Conservation (phyloP, 2,888 invertebrate species). For the Diaprepes abbreviatus region DNA sequence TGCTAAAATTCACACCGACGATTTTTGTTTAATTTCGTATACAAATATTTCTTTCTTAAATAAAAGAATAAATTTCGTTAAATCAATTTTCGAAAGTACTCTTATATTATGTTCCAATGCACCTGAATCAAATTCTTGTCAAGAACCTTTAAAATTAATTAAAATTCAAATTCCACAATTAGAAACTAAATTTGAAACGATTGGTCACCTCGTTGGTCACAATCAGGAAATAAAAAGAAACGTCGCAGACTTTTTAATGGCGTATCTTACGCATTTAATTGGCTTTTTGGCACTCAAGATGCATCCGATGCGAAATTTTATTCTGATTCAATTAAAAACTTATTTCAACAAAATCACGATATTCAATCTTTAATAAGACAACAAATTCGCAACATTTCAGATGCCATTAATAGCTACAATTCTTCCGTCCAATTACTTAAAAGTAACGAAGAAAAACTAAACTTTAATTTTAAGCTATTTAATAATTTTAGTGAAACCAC, state of each 20-base stretch:
- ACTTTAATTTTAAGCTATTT: conserved; percentile 7
- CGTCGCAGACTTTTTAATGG: conserved; percentile 42
- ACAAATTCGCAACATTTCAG: too few relatives aligned
- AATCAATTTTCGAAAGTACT: neutral
- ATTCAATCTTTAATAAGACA: conserved; percentile 21
- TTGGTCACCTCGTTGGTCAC: too few relatives aligned
- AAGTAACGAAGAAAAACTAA: neutral
- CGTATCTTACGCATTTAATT: conserved; percentile 47
- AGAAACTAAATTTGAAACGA: conserved; percentile 6
- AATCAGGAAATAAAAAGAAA: too few relatives aligned
- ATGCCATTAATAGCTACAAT: conserved; percentile 2
- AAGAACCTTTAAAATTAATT: too few relatives aligned
- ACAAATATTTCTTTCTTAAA: neutral
- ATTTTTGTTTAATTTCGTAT: neutral
- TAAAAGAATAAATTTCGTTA: neutral
- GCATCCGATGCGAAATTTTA: conserved; percentile 51
- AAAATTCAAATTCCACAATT: neutral
- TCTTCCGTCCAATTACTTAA: neutral
- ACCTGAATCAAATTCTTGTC: too few relatives aligned
- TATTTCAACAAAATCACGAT: conserved; percentile 46
- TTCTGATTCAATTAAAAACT: conserved; percentile 40
- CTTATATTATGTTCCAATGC: neutral
- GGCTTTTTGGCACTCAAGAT: conserved; percentile 51
- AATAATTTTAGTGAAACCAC: too few relatives aligned
- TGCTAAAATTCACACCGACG: too few relatives aligned